These are phyloP conservation scores for Anseranas semipalmata DNA, from an alignment of 2,113 vertebrate species.

Conservation along the genomic window DNA sequence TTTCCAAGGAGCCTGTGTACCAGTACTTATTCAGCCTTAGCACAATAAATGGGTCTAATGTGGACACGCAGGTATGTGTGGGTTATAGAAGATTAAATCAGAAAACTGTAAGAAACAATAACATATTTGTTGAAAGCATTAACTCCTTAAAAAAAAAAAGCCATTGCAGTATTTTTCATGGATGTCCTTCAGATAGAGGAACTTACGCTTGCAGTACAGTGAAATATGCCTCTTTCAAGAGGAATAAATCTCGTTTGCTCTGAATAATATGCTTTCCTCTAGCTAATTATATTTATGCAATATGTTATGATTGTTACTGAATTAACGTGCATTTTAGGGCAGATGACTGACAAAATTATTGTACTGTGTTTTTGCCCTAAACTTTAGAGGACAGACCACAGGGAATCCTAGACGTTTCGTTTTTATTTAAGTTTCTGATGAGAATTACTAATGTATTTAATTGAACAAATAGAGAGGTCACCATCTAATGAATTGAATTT, in stretches of 20 bases:
- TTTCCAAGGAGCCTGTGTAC: not conserved
- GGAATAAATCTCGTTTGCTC: not conserved
- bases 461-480: not conserved
- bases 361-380: not conserved
- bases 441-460: not conserved
- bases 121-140: not conserved
- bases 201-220: not conserved
- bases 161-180: not conserved
- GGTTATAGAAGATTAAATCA: not conserved
- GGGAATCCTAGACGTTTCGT: not conserved
- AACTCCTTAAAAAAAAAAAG: not conserved
- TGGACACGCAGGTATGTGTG: not conserved
- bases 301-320: not conserved
- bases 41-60: not conserved
- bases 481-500: not conserved
- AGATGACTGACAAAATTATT: not conserved
- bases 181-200: not conserved
- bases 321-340: not conserved
- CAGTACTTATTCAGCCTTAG: not conserved
- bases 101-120: not conserved
- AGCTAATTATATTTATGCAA: not conserved
- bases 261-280: not conserved
- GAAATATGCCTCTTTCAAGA: not conserved
- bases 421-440: not conserved
- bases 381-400: not conserved